Evolutionary conservation across 2,113 vertebrate genomes (phyloP).

Genomic region (Artemisiospiza belli): DNA sequence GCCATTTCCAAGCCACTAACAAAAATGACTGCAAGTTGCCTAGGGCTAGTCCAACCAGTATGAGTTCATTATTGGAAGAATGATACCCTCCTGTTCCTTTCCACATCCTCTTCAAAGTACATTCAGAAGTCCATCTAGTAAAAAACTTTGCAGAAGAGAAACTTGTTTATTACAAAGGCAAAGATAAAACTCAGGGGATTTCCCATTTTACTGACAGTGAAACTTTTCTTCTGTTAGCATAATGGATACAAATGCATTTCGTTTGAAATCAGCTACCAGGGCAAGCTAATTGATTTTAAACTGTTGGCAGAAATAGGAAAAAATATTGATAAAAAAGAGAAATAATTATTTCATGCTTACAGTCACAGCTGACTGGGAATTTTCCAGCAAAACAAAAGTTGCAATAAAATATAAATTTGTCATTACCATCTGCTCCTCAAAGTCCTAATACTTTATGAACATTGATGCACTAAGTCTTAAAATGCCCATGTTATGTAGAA

Average conservation of each 20-base stretch:
- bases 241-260: not conserved
- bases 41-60: not conserved
- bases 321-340: not conserved
- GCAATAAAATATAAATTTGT: not conserved
- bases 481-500: not conserved
- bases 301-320: not conserved
- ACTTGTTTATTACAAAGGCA: not conserved
- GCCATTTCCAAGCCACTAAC: not conserved
- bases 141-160: not conserved
- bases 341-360: slow-evolving; percentile 16
- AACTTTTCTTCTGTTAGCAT: not conserved
- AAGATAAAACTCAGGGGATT: not conserved
- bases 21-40: not conserved
- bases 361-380: not conserved
- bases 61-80: not conserved
- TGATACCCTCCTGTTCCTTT: not conserved
- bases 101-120: not conserved
- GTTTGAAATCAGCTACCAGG: not conserved
- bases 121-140: not conserved
- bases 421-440: slow-evolving; percentile 10
- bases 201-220: not conserved
- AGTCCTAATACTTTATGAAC: not conserved
- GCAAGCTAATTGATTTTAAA: not conserved
- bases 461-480: not conserved
- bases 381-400: not conserved